Evolutionary conservation across 2,797 vertebrate genomes (phyloP).

Genomic region (Platalea minor): DNA sequence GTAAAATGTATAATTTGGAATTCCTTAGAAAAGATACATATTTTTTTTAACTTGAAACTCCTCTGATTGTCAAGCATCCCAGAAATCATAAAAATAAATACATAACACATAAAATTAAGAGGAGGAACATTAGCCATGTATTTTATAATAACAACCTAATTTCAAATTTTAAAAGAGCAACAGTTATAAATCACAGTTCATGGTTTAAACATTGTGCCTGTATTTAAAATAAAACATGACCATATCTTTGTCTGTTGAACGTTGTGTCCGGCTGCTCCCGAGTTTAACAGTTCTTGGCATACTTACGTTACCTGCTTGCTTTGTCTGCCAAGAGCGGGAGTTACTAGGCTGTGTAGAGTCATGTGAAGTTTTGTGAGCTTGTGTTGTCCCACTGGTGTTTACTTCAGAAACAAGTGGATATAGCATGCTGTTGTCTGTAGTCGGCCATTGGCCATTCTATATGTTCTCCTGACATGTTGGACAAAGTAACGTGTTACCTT

Average conservation of each 20-base stretch:
- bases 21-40: rapidly evolving
- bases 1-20: background rate
- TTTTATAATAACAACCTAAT: background rate
- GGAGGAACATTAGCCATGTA: background rate
- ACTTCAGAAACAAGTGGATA: background rate
- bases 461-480: background rate
- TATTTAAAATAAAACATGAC: background rate
- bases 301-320: background rate
- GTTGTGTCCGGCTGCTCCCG: background rate
- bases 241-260: background rate
- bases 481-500: background rate
- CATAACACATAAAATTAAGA: background rate
- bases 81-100: background rate
- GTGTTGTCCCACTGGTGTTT: background rate
- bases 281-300: background rate
- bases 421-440: background rate
- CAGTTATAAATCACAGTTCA: background rate
- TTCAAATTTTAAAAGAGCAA: background rate
- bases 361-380: background rate
- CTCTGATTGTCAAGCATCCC: background rate
- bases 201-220: background rate
- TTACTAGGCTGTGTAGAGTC: background rate
- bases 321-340: background rate
- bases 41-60: background rate
- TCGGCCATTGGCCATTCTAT: background rate